Percentiles rank a stretch among this genome's conserved stretches.
Conservation (phyloP, 1,140 invertebrate species). For the Neodiprion virginianus region DNA sequence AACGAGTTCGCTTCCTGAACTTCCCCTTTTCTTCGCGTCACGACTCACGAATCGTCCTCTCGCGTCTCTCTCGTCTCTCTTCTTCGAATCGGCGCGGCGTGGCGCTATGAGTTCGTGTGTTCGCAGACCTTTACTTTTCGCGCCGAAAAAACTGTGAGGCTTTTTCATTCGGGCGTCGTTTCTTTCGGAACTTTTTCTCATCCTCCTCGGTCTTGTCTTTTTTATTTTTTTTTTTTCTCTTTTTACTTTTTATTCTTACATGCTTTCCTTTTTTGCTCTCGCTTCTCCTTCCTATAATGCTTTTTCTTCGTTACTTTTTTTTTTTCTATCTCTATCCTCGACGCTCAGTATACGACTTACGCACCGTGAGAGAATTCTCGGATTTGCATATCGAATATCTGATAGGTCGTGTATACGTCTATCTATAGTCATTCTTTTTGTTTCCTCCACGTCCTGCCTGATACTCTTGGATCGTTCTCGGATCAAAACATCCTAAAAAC, state of each 20-base stretch:
- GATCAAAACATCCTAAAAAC: too few relatives aligned
- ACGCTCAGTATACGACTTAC: neutral
- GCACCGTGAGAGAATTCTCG: neutral
- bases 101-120: neutral
- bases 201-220: neutral
- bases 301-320: too few relatives aligned
- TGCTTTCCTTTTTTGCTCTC: neutral
- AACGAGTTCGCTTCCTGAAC: neutral
- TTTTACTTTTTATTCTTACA: neutral
- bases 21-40: neutral
- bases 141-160: neutral
- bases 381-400: neutral
- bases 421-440: too few relatives aligned
- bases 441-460: too few relatives aligned
- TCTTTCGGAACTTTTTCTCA: neutral
- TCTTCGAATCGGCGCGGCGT: neutral
- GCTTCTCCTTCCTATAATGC: neutral
- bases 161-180: neutral
- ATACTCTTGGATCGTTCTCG: too few relatives aligned
- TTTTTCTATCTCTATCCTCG: too few relatives aligned
- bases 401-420: too few relatives aligned
- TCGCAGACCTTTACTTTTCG: slow-evolving; percentile 1
- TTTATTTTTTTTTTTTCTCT: neutral
- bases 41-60: neutral
- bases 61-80: neutral